phyloP scores from a whole-genome alignment of 2,113 vertebrate species.

The Phylloscopus trochiloides region DNA sequence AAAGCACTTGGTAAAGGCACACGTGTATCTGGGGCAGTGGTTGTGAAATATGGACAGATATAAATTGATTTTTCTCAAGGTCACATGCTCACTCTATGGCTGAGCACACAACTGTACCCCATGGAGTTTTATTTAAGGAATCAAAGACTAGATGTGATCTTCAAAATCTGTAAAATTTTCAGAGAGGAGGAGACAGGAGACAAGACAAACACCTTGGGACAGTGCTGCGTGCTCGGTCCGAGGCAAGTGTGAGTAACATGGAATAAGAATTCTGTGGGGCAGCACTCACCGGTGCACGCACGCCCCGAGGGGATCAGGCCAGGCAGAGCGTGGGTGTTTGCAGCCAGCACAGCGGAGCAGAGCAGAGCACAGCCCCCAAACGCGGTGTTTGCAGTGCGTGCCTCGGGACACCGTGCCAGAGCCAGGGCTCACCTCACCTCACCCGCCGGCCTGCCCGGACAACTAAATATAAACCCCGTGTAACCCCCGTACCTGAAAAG shows the following conservation, averaged over 20 bases:
- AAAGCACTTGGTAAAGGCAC: background rate
- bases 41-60: background rate
- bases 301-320: fast-evolving
- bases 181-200: background rate
- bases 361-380: background rate
- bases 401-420: background rate
- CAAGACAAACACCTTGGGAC: fast-evolving
- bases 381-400: background rate
- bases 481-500: too few species aligned
- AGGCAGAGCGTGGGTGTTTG: fast-evolving
- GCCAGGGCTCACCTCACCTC: background rate
- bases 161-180: background rate
- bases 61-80: background rate
- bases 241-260: background rate
- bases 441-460: background rate
- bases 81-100: background rate
- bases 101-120: fast-evolving
- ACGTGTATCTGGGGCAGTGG: fast-evolving
- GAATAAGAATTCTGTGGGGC: background rate
- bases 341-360: background rate
- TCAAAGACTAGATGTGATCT: background rate
- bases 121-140: background rate
- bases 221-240: fast-evolving
- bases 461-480: background rate
- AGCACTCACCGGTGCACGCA: background rate